phyloP scores from a whole-genome alignment of 2,888 invertebrate genomes.

The Trissolcus brochymenae region DNA sequence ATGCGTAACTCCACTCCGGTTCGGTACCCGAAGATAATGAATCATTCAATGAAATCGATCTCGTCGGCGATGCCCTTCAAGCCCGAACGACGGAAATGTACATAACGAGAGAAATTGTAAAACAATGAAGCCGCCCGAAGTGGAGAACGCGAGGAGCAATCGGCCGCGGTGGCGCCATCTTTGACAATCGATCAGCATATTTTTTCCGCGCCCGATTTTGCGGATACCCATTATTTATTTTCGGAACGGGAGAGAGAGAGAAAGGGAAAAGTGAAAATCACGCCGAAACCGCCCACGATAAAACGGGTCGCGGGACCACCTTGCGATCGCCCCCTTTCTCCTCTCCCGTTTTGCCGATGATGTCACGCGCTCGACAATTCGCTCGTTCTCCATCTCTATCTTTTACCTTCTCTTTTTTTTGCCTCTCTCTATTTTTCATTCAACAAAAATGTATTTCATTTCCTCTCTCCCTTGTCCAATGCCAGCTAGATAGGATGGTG shows the following conservation, averaged over 20 bases:
- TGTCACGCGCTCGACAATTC: conserved; percentile 25
- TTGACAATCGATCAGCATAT: conserved; percentile 18
- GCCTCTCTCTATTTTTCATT: neutral
- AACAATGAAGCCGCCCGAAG: conserved; percentile 18
- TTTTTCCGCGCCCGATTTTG: neutral
- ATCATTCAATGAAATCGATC: conserved; percentile 46
- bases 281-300: conserved; percentile 35
- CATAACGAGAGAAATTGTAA: conserved; percentile 32
- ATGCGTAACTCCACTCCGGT: conserved; percentile 13
- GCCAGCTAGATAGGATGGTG: neutral
- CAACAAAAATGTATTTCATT: neutral
- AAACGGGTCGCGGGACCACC: conserved; percentile 29
- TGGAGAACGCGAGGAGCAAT: conserved; percentile 8
- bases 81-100: conserved; percentile 15
- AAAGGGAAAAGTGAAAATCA: conserved; percentile 35
- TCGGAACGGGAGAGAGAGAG: conserved; percentile 8
- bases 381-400: conserved; percentile 9
- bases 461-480: neutral
- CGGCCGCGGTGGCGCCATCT: conserved; percentile 20
- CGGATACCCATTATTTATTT: conserved; percentile 25
- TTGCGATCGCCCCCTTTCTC: conserved; percentile 9
- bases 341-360: conserved; percentile 9
- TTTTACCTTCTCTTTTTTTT: neutral
- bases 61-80: conserved; percentile 23
- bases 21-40: conserved; percentile 29